A percentile compares a stretch with the other conserved stretches of the same genome.
These are phyloP conservation scores for Hemibagrus wyckioides DNA, from an alignment of 2,113 vertebrate species.

Conservation along the genomic window DNA sequence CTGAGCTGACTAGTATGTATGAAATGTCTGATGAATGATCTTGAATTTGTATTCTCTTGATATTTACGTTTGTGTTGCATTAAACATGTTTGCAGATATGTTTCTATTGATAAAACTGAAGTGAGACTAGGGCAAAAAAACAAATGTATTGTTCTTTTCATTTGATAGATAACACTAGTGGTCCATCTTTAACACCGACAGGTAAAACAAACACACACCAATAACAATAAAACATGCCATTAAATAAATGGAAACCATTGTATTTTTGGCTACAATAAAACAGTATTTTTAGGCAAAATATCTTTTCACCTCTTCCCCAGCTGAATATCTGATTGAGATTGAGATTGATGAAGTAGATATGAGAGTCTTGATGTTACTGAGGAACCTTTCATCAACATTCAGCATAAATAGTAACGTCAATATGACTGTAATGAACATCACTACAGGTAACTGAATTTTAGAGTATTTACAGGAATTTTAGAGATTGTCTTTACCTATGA, in stretches of 20 bases:
- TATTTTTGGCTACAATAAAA: background rate
- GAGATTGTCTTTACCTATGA: no score
- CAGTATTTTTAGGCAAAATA: background rate
- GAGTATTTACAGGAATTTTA: no score
- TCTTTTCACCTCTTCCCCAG: background rate
- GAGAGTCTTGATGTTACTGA: background rate
- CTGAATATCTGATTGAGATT: constrained; percentile 7
- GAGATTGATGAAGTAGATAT: background rate
- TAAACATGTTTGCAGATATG: no score
- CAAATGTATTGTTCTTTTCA: background rate
- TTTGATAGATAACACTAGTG: background rate
- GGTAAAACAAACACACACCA: background rate
- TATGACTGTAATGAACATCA: constrained; percentile 16
- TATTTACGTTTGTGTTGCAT: no score
- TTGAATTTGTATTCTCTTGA: background rate
- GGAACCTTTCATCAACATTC: background rate
- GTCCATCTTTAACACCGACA: background rate
- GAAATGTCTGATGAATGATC: background rate
- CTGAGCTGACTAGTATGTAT: constrained; percentile 6
- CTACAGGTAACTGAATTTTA: constrained; percentile 32
- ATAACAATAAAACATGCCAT: background rate
- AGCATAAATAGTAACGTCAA: background rate
- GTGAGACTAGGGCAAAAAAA: background rate
- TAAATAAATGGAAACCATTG: background rate
- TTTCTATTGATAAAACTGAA: no score